Percentiles rank a stretch among this genome's conserved stretches.
These are phyloP conservation scores for Brenthis ino DNA, from an alignment of 2,888 invertebrate genomes.

Conservation along the genomic window DNA sequence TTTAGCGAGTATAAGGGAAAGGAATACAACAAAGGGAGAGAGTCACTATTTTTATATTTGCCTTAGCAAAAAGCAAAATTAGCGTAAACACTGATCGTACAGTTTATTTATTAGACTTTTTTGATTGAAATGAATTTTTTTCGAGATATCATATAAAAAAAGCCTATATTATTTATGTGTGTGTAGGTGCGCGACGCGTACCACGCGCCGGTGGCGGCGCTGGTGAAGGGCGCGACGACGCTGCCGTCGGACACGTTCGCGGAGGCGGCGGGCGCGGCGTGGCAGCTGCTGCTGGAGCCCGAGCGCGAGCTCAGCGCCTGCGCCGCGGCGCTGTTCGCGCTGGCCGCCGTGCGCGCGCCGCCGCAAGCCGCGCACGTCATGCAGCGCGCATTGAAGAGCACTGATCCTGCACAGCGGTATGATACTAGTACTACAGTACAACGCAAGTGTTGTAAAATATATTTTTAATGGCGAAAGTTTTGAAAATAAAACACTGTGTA, in stretches of 20 bases:
- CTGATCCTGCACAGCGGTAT: constrained; percentile 89
- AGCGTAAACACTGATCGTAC: too few relatives aligned
- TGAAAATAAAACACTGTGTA: too few relatives aligned
- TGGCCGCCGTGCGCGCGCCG: constrained; percentile 96
- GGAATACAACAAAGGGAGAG: too few relatives aligned
- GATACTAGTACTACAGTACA: neutral
- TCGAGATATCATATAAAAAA: too few relatives aligned
- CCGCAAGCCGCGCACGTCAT: constrained; percentile 94
- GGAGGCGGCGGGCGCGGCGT: constrained; percentile 95
- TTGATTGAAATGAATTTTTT: too few relatives aligned
- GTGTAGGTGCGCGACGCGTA: constrained; percentile 91
- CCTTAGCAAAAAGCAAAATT: too few relatives aligned
- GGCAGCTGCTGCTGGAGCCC: constrained; percentile 96
- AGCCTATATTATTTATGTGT: too few relatives aligned
- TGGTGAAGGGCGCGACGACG: constrained; percentile 95
- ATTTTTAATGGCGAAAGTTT: too few relatives aligned
- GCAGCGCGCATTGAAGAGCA: constrained; percentile 92
- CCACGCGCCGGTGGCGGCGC: constrained; percentile 92
- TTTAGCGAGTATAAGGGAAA: too few relatives aligned
- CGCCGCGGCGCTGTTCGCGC: constrained; percentile 94
- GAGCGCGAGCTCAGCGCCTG: constrained; percentile 93
- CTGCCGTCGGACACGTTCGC: constrained; percentile 93
- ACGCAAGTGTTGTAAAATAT: too few relatives aligned
- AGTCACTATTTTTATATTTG: too few relatives aligned
- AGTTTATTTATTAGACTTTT: too few relatives aligned